Percentiles rank a stretch among this genome's conserved stretches.
These are phyloP conservation scores for Drosophila recens DNA, from an alignment of 2,888 invertebrate genomes.

Conservation along the genomic window DNA sequence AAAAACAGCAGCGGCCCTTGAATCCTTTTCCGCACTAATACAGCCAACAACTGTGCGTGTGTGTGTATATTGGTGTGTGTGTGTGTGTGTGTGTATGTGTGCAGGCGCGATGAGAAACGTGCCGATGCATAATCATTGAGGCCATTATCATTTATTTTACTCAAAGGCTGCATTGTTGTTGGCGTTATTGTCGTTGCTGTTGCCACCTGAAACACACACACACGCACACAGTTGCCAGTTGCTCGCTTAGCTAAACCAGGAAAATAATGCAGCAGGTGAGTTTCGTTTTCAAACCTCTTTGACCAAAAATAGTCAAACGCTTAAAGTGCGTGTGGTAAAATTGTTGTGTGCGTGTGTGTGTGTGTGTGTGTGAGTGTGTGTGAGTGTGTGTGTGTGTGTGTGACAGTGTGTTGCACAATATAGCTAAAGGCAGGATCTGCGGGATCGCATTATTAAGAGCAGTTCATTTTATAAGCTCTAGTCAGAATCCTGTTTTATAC, in stretches of 20 bases:
- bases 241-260: constrained; percentile 54
- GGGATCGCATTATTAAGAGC: background rate
- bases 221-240: constrained; percentile 60
- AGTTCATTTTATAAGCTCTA: background rate
- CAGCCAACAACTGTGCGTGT: constrained; percentile 39
- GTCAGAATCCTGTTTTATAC: too few relatives aligned
- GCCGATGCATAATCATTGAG: constrained; percentile 83
- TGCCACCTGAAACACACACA: constrained; percentile 68
- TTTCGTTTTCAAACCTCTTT: constrained; percentile 3
- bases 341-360: background rate
- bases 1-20: constrained; percentile 51
- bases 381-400: background rate
- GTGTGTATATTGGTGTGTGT: background rate
- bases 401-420: background rate
- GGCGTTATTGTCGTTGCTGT: constrained; percentile 39
- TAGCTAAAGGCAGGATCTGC: background rate
- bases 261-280: constrained; percentile 48
- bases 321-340: background rate
- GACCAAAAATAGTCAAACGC: constrained; percentile 4
- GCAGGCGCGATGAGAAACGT: constrained; percentile 80
- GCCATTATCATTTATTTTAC: constrained; percentile 82
- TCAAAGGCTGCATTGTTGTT: constrained; percentile 61
- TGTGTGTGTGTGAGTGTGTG: background rate
- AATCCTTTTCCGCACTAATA: constrained; percentile 60
- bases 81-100: constrained; percentile 44